Base-by-base conservation (phyloP, 1,140 invertebrate species). In the Gryon sp. region DNA sequence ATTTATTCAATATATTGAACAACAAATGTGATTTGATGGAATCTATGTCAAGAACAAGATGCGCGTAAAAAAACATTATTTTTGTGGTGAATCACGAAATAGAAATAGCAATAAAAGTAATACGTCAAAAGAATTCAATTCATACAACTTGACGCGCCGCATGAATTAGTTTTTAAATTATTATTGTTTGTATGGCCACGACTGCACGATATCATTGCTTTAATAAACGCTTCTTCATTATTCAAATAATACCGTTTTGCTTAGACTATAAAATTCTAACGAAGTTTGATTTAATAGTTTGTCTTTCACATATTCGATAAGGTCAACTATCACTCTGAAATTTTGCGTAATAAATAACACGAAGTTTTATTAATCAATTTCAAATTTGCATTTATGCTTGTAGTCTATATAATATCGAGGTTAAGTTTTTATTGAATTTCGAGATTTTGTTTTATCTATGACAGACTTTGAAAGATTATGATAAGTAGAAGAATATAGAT, bases 311-410 rank as follows among this genome's bases (percentile, higher is more conserved):
- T 26, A 24, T 40, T 50, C 50, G 14, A 14, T 46, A 32, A 68
- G 63, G 65, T 69, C 52, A 59, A 4, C 43, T 50, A 32, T 69
- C 16, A 41, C 59, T 26, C 26, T 52, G 14, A 43, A 60, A 60
- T 26, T 53, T 11, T 60, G 43, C 53, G 26, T 59, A 41, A n/a
- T n/a, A n/a, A n/a, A n/a, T n/a, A n/a, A n/a, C n/a, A n/a, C n/a
- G n/a, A n/a, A n/a, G n/a, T n/a, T n/a, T n/a, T n/a, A n/a, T n/a
- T n/a, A n/a, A n/a, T n/a, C n/a, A n/a, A n/a, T n/a, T n/a, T n/a
- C n/a, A n/a, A n/a, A n/a, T n/a, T n/a, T n/a, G n/a, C n/a, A n/a
- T n/a, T n/a, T n/a, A n/a, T n/a, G n/a, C n/a, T n/a, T n/a, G n/a
- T n/a, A n/a, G n/a, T n/a, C n/a, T n/a, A n/a, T n/a, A n/a, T n/a